Evolutionary conservation across 1,140 invertebrate species (phyloP), one percentile per base, ranked within the genome.

Genomic region (Tetraneura akinire): DNA sequence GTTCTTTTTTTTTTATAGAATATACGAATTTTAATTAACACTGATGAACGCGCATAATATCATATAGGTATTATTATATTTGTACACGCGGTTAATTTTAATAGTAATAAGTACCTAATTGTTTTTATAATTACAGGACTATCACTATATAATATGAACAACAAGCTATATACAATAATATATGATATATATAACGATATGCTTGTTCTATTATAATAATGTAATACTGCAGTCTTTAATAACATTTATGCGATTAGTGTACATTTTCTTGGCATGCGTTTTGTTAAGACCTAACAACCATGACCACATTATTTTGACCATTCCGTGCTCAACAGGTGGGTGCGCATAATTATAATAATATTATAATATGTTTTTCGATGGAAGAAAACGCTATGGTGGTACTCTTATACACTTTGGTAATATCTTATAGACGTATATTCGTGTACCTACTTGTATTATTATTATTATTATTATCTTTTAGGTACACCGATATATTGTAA

Each of bases 31-130:
- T n/a, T 64, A 42, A 64, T 37, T 42, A 64, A 64, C 10, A 11
- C 10, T 37, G 9, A 60, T 60, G 21, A 29, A 26, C 16, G 26
- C 26, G 21, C 26, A 57, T 57, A 57, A 5, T 57, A 57, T 26
- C n/a, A 70, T 23, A 70, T 14, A 16, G 1, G n/a, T 1, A 70
- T 29, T n/a, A 47, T 37, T 37, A 8, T 4, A 37, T 37, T 4
- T 37, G 8, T 4, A 14, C 11, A n/a, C 3, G 11, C 4, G 29
- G 29, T 74, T 55, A 37, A 53, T 53, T 55, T 32, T 74, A 13
- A 14, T 18, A 29, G 14, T 29, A 23, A 13, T 74, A 74, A 74
- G 49, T 74, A n/a, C n/a, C n/a, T n/a, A 74, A 74, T 74, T 55
- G 71, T 74, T 53, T 53, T 37, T 21, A n/a, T n/a, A 42, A n/a